Base-by-base conservation (phyloP, 1,140 invertebrate species). In the Anthonomus grandis region DNA sequence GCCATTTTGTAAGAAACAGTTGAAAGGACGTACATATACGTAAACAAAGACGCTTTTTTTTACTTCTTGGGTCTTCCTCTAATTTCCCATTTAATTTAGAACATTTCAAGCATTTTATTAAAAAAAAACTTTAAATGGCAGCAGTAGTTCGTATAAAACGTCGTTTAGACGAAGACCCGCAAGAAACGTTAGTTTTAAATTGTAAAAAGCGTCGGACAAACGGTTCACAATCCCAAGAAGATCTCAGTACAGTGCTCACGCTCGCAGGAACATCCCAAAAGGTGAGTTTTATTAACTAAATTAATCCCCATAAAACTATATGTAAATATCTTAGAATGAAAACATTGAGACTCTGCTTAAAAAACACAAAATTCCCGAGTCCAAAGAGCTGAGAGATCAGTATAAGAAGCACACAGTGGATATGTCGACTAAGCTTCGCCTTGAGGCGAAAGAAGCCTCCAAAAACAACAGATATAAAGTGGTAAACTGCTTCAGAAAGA, bases 81-180 rank as follows among this genome's bases (percentile, higher is more conserved):
- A n/a, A n/a, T n/a, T n/a, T n/a, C n/a, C n/a, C n/a, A n/a, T n/a
- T n/a, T n/a, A n/a, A n/a, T n/a, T n/a, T n/a, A n/a, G n/a, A n/a
- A n/a, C n/a, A n/a, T n/a, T n/a, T n/a, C n/a, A n/a, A n/a, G n/a
- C n/a, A n/a, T n/a, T n/a, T n/a, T n/a, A n/a, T n/a, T n/a, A n/a
- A n/a, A n/a, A 39, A 17, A 45, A 25, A 48, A 18, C 10, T 2
- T 3, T 34, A 48, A 34, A 82, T 83, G 80, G 72, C 80, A 13
- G 74, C 81, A 8, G 73, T 82, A 52, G 72, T 82, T 44, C 73
- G 80, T 42, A 75, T 83, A 10, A 83, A 83, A 67, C 73, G 81
- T 4, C 73, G 74, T 60, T 75, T 75, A 25, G 75, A 80, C 21
- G 79, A 81, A 47, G 79, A 82, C 54, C 79, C 81, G 1, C 69